A percentile compares a stretch with the other conserved stretches of the same genome.
Conservation (phyloP, 1,140 invertebrate genomes). For the Hylaeus volcanicus region DNA sequence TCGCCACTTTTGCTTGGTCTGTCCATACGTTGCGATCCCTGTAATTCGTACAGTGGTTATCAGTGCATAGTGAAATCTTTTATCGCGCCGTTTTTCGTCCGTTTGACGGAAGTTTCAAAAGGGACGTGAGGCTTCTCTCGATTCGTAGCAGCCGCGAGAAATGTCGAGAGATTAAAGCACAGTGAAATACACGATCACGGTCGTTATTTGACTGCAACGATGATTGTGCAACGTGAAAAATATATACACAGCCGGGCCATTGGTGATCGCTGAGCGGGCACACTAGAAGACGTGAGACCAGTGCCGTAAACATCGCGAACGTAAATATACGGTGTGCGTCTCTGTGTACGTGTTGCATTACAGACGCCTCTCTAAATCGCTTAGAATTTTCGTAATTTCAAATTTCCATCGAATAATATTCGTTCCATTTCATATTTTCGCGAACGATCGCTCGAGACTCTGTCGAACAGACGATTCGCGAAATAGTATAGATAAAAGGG, state of each 20-base stretch:
- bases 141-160: neutral
- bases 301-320: conserved; percentile 66
- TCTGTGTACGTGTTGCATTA: conserved; percentile 59
- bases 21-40: conserved; percentile 10
- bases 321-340: conserved; percentile 53
- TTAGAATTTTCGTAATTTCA: conserved; percentile 31
- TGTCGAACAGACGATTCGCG: neutral
- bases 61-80: conserved; percentile 43
- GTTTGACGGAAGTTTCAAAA: conserved; percentile 43
- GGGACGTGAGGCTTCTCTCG: neutral
- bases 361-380: conserved; percentile 46
- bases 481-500: conserved; percentile 1
- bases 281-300: conserved; percentile 40
- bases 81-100: conserved; percentile 40
- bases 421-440: neutral
- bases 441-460: neutral
- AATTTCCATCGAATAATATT: conserved; percentile 8
- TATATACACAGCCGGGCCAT: conserved; percentile 47
- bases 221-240: conserved; percentile 56
- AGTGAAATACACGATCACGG: neutral
- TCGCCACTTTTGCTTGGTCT: neutral
- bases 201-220: neutral
- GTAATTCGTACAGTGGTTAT: conserved; percentile 5
- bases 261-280: conserved; percentile 25
- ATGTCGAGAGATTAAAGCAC: neutral